Percentiles rank a stretch among this genome's conserved stretches.
Evolutionary conservation across 2,797 vertebrate species (phyloP).

Genomic region (Bradypus variegatus): DNA sequence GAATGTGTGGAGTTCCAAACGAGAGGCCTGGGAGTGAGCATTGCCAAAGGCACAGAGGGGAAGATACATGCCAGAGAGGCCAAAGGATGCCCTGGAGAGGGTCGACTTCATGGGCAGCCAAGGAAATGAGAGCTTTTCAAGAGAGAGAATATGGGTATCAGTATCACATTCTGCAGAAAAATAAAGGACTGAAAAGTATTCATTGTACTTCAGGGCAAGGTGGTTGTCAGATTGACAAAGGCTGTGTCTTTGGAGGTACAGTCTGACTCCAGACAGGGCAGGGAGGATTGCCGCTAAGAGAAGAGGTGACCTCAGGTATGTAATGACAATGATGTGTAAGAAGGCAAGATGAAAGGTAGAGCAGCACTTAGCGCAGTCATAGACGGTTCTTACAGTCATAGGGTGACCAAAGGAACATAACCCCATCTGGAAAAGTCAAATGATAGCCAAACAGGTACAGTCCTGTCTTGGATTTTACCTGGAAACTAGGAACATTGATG

Average conservation of each 20-base stretch:
- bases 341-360: not conserved
- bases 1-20: not conserved
- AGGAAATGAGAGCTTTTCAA: not conserved
- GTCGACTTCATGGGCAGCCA: not conserved
- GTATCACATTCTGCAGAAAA: not conserved
- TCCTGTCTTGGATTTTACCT: not conserved
- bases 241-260: not conserved
- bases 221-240: not conserved
- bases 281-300: too few species aligned
- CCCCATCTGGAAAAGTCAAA: not conserved
- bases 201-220: not conserved
- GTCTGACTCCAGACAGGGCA: not conserved
- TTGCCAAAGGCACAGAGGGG: not conserved
- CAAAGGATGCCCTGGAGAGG: not conserved
- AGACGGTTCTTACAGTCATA: not conserved
- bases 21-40: not conserved
- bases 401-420: not conserved
- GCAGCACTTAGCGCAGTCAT: not conserved
- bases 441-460: too few species aligned
- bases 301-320: accelerated
- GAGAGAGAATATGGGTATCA: not conserved
- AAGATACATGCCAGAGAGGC: not conserved
- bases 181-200: not conserved
- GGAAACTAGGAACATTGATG: not conserved
- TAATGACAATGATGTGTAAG: too few species aligned